These are phyloP conservation scores for Hozukius guyotensis DNA, from an alignment of 2,797 vertebrate species.

Conservation along the genomic window DNA sequence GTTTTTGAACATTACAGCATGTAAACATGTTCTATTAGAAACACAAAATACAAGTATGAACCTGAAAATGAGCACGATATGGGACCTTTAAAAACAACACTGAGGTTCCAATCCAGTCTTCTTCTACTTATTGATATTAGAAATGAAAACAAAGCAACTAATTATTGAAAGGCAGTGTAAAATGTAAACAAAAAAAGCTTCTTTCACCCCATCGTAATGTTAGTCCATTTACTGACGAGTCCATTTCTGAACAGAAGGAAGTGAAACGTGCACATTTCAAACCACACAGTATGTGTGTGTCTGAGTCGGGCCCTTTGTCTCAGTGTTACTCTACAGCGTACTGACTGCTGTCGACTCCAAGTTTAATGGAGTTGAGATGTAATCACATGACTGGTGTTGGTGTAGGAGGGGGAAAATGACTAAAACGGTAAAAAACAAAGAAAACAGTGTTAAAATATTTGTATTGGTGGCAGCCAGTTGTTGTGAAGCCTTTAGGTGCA, in stretches of 20 bases:
- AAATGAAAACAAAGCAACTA: not conserved
- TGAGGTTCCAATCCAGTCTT: not conserved
- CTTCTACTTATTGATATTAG: not conserved
- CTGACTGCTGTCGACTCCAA: not conserved
- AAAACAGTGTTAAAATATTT: not conserved
- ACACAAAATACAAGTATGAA: too few species aligned
- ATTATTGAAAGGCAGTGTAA: not conserved
- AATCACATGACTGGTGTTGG: not conserved
- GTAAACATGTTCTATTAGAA: too few species aligned
- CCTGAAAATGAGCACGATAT: too few species aligned
- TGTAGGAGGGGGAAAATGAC: not conserved
- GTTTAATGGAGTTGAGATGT: not conserved
- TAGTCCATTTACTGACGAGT: not conserved
- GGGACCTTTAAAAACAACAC: not conserved
- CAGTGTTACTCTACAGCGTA: not conserved
- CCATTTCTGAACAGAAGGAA: not conserved
- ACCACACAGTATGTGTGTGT: not conserved
- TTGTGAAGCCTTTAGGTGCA: conserved; percentile 39
- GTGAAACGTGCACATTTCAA: too few species aligned
- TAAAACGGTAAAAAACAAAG: not conserved
- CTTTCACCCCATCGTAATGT: not conserved
- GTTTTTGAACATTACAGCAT: too few species aligned
- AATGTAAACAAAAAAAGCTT: not conserved
- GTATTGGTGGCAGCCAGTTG: conserved; percentile 7
- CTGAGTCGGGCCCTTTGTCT: conserved; percentile 22